Base-by-base conservation (phyloP, 2,113 vertebrate species). In the Arizona elegans region DNA sequence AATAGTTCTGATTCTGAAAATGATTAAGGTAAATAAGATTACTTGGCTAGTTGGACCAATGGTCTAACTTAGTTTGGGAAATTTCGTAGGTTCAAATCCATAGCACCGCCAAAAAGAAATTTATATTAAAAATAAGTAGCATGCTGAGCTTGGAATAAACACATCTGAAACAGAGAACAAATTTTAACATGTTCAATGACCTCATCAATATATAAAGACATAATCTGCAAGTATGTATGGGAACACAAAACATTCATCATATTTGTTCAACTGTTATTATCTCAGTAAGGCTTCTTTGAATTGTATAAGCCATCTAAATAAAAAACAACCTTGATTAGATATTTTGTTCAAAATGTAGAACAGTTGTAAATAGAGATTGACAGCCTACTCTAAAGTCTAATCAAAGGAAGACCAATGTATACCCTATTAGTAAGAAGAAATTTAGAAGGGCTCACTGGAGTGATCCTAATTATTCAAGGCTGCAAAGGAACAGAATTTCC, bases 401-500 rank as follows among this genome's bases (percentile, higher is more conserved):
- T 90, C 29, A 87, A 93, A 93, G 54, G 75, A 86, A 86, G 2
- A 29, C 47, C 55, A 90, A 90, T 86, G 75, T 38, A 53, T 13
- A 90, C 8, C 8, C 75, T 90, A 86, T 62, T 90, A 90, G 88
- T 50, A 75, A 87, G 17, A 47, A 94, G 90, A 21, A 91, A 47
- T n/a, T 50, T n/a, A 24, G 87, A 86, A 95, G 85, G 92, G 24
- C 89, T 54, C 12, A 24, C 6, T 0, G 56, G 11, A 50, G 94
- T 96, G 91, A 7, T 4, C 92, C 87, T 91, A 89, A 89, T 91
- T 24, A 87, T 2, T 17, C 70, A 33, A 85, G 56, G 47, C 75
- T 43, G 88, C 12, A 86, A 86, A 81, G 88, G 75, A 93, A 89
- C 88, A 53, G 81, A 85, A 56, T 62, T 90, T 90, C 88, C 92